Evolutionary conservation across 2,888 invertebrate genomes (phyloP).

Genomic region (Rhogogaster chlorosoma): DNA sequence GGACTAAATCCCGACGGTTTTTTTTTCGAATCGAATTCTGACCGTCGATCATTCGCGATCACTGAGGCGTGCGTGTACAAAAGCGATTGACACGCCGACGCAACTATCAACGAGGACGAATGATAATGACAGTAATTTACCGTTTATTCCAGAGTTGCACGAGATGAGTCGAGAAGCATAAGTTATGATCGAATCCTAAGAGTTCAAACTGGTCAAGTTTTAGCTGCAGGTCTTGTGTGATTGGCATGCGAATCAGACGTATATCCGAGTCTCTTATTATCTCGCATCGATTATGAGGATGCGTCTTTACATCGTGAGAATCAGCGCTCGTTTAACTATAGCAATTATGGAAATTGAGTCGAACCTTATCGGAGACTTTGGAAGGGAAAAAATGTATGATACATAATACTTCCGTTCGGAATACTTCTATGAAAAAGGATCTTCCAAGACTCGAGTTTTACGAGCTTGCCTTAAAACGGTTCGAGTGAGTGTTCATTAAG

Average conservation of each 20-base stretch:
- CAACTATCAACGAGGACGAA: constrained; percentile 9
- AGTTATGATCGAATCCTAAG: constrained; percentile 4
- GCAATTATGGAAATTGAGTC: constrained; percentile 30
- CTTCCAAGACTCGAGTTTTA: not conserved
- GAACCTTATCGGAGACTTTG: not conserved
- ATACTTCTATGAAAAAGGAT: not conserved
- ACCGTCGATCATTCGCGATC: not conserved
- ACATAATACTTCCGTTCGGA: constrained; percentile 15
- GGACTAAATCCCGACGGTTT: not conserved
- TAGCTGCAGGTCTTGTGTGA: not conserved
- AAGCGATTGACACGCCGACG: constrained; percentile 36
- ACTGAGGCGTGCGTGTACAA: not conserved
- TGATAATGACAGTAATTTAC: constrained; percentile 37
- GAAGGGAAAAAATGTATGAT: not conserved
- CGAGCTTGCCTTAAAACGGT: constrained; percentile 22
- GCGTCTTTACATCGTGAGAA: not conserved
- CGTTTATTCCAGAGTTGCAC: not conserved
- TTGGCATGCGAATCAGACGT: constrained; percentile 6
- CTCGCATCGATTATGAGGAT: not conserved
- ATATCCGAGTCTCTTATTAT: constrained; percentile 10
- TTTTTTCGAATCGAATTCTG: constrained; percentile 10
- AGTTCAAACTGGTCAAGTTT: constrained; percentile 39
- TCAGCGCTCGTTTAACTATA: not conserved
- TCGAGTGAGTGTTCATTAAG: constrained; percentile 6
- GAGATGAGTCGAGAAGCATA: not conserved